A percentile compares a stretch with the other conserved stretches of the same genome.
Evolutionary conservation across 2,797 vertebrate species (phyloP).

Genomic region (Leptoclinus maculatus): DNA sequence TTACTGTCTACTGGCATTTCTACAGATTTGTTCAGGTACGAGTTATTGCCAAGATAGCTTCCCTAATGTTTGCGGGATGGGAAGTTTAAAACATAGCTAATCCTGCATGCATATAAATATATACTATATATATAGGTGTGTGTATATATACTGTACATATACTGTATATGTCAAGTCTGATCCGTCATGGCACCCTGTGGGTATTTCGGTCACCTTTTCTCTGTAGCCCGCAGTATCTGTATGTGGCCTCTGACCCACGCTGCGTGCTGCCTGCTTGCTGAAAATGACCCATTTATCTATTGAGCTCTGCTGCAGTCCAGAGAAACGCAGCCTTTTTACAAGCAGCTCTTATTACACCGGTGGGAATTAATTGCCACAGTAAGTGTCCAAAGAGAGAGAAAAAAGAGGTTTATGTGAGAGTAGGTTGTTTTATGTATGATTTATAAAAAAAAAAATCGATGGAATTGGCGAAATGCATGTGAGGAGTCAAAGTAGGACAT

Average conservation of each 20-base stretch:
- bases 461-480: not conserved
- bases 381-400: not conserved
- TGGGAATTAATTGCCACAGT: not conserved
- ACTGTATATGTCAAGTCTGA: not conserved
- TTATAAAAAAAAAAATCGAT: not conserved
- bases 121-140: no score
- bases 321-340: not conserved
- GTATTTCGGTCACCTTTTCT: conserved; percentile 40
- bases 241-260: conserved; percentile 59
- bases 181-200: conserved; percentile 5
- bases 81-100: not conserved
- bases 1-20: conserved; percentile 76
- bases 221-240: conserved; percentile 33
- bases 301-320: conserved; percentile 13
- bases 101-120: not conserved
- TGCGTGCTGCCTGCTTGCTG: conserved; percentile 32
- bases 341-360: conserved; percentile 10
- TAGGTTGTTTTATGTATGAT: conserved; percentile 2
- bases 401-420: not conserved
- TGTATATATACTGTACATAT: no score
- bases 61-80: not conserved
- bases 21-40: conserved; percentile 82
- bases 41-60: not conserved
- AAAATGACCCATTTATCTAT: conserved; percentile 47
- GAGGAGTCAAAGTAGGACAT: conserved; percentile 3